Conservation (phyloP, 1,140 invertebrate species). For the Procambarus clarkii region DNA sequence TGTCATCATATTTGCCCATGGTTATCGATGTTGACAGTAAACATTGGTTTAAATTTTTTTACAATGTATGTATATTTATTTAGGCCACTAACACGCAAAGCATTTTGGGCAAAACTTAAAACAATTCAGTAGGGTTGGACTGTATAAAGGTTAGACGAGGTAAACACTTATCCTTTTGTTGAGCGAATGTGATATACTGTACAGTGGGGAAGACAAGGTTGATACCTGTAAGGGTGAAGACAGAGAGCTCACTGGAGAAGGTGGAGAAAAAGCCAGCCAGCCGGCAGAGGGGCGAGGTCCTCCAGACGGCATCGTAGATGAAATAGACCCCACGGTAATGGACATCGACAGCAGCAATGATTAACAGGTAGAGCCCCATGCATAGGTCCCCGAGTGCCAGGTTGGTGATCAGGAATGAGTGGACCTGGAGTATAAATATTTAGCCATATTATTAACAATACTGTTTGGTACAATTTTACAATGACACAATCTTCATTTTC, state of each 20-base stretch:
- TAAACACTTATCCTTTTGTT: no score
- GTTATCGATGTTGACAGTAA: no score
- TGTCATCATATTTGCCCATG: no score
- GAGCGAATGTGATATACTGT: no score
- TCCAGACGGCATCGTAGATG: slow-evolving; percentile 78
- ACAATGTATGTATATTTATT: no score
- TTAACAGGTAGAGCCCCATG: slow-evolving; percentile 79
- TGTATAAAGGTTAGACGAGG: no score
- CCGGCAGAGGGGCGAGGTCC: slow-evolving; percentile 78
- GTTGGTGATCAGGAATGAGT: slow-evolving; percentile 81
- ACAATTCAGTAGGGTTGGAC: no score
- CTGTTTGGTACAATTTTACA: no score
- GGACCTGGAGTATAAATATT: slow-evolving; percentile 74
- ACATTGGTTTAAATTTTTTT: no score
- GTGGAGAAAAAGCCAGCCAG: slow-evolving; percentile 82
- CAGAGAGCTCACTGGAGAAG: slow-evolving; percentile 82
- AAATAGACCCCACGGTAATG: slow-evolving; percentile 79
- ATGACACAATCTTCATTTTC: no score
- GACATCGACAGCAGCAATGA: slow-evolving; percentile 78
- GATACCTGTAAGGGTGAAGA: slow-evolving; percentile 79
- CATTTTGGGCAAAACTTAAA: no score
- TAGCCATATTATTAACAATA: slow-evolving; percentile 24
- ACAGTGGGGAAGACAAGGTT: not conserved
- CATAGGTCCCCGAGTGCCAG: slow-evolving; percentile 80
- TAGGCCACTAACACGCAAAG: no score